Base-by-base conservation (phyloP, 2,888 invertebrate genomes). In the Polymixis lichenea region DNA sequence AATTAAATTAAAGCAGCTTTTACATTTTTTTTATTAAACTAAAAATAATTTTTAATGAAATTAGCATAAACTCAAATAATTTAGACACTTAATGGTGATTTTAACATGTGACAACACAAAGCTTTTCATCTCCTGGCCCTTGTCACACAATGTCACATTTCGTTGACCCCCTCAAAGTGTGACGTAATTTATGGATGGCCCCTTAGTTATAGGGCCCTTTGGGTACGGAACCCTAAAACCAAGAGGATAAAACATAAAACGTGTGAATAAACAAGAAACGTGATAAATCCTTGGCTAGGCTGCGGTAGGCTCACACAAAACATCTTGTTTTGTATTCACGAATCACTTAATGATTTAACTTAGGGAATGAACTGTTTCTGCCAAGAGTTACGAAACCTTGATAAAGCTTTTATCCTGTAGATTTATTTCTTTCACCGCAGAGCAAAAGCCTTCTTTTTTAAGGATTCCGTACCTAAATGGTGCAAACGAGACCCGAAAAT, bases 291-390 rank as follows among this genome's bases (percentile, higher is more conserved):
- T 56, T 32, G 49, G 22, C 77, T 67, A 58, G 58, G 25, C 64
- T 70, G n/a, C 46, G 68, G 64, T 65, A 46, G 9, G n/a, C 60
- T 43, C 46, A 64, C 49, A 25, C 60, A 46, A 67, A 70, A 68
- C 55, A 71, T 84, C 70, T 84, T 84, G 55, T 84, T 82, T 75
- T 71, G 81, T 80, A 71, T 82, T 82, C 67, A 68, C 61, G 80
- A 64, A 80, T 58, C 80, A 74, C 66, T 82, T 80, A 67, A 79
- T 72, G 70, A 72, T 84, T 73, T 43, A 73, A 70, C 55, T 65
- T 61, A 38, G 61, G 58, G 51, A 78, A 80, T 72, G 49, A 72
- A 64, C 38, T 72, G 62, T n/a, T 64, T 83, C 32, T 53, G 53
- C 56, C 19, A 58, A 58, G n/a, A 9, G n/a, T 58, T 28, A 9